Conservation (phyloP, 2,888 invertebrate genomes). For the Liopterus haemorrhoidalis region DNA sequence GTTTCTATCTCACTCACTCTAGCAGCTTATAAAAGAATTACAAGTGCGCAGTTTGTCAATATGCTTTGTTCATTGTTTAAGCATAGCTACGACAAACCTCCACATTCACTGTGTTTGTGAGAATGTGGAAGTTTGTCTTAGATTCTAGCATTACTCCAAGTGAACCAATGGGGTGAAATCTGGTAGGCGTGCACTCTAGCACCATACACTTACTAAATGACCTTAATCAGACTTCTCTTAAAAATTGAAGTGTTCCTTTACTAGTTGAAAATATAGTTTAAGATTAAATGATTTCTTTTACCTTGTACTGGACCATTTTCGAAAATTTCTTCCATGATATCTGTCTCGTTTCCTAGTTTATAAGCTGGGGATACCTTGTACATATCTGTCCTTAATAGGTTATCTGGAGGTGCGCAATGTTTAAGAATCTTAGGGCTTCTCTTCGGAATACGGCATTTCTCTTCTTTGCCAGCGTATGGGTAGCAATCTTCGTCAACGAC, state of each 20-base stretch:
- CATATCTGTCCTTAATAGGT: constrained; percentile 52
- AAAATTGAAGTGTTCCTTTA: constrained; percentile 3
- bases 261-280: neutral
- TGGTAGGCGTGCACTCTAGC: too few species aligned
- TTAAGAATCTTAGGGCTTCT: constrained; percentile 47
- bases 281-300: constrained; percentile 38
- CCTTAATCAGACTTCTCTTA: constrained; percentile 3
- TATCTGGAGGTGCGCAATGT: constrained; percentile 51
- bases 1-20: too few species aligned
- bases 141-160: too few species aligned
- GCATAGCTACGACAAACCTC: too few species aligned
- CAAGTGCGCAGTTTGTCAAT: too few species aligned
- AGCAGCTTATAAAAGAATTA: too few species aligned
- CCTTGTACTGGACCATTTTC: constrained; percentile 90
- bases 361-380: constrained; percentile 74
- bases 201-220: neutral
- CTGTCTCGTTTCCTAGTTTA: constrained; percentile 65
- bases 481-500: constrained; percentile 81
- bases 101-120: too few species aligned
- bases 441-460: constrained; percentile 58
- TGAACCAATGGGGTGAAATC: too few species aligned
- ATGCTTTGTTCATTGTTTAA: too few species aligned
- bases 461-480: constrained; percentile 64
- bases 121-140: too few species aligned
- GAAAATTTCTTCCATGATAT: constrained; percentile 88